A percentile compares a stretch with the other conserved stretches of the same genome.
Evolutionary conservation across 1,140 invertebrate genomes (phyloP).

Genomic region (Microvelia longipes): DNA sequence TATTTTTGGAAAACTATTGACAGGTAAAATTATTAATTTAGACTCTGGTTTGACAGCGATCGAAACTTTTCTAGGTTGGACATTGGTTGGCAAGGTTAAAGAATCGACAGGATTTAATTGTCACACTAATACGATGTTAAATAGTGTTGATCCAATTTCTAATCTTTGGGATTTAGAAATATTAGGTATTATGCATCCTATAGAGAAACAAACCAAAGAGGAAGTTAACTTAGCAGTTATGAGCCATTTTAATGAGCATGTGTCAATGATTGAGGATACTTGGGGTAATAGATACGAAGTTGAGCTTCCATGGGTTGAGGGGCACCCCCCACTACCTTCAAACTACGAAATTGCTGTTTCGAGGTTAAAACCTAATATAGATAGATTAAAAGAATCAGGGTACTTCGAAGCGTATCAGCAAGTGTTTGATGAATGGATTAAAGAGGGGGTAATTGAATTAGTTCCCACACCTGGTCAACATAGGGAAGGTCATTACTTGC

Average conservation of each 20-base stretch:
- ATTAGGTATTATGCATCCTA: neutral
- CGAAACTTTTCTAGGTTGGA: neutral
- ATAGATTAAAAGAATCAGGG: neutral
- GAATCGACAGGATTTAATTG: neutral
- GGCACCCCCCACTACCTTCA: neutral
- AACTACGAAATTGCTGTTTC: neutral
- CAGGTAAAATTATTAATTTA: neutral
- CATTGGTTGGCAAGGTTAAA: neutral
- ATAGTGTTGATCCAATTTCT: neutral
- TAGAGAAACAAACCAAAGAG: slow-evolving; percentile 14
- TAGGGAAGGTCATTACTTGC: neutral
- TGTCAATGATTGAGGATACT: neutral
- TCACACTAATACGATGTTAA: neutral
- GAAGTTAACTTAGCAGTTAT: slow-evolving; percentile 14
- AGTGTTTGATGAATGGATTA: neutral
- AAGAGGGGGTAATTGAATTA: neutral
- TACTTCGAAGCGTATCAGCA: neutral
- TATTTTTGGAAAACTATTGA: slow-evolving; percentile 5
- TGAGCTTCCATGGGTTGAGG: neutral
- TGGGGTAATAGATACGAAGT: too few species aligned
- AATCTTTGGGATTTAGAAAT: neutral
- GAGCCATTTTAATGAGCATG: neutral
- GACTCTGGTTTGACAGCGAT: slow-evolving; percentile 2
- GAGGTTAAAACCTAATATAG: neutral
- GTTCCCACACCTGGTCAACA: neutral